Evolutionary conservation across 2,888 invertebrate species (phyloP).

Genomic region (Cryptosula pallasiana): DNA sequence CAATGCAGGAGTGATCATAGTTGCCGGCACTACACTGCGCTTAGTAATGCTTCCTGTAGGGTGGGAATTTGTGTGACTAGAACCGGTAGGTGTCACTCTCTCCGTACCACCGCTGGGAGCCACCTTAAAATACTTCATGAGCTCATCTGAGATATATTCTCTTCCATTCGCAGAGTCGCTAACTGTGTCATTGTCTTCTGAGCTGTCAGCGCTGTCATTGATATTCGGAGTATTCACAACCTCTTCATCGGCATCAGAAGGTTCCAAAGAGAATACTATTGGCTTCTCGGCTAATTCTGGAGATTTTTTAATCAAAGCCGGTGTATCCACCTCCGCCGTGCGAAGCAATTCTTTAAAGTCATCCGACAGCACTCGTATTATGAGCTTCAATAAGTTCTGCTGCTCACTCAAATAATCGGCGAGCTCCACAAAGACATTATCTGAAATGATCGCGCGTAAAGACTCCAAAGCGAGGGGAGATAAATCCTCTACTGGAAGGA

Average conservation of each 20-base stretch:
- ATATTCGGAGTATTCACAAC: not conserved
- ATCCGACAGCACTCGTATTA: not conserved
- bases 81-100: not conserved
- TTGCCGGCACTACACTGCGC: not conserved
- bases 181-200: not conserved
- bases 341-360: not conserved
- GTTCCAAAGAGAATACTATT: not conserved
- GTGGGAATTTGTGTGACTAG: not conserved
- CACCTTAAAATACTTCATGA: constrained; percentile 6
- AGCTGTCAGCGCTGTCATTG: not conserved
- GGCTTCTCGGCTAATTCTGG: not conserved
- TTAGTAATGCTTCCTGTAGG: not conserved
- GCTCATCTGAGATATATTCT: not conserved
- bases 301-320: not conserved
- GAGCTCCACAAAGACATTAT: not conserved
- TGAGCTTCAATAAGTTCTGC: not conserved
- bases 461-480: constrained; percentile 10
- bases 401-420: not conserved
- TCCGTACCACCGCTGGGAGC: not conserved
- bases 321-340: not conserved
- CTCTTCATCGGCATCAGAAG: not conserved
- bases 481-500: not conserved
- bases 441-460: not conserved
- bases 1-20: not conserved
- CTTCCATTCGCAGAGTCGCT: not conserved